phyloP scores from a whole-genome alignment of 2,113 vertebrate species.

The Tychaedon coryphoeus region DNA sequence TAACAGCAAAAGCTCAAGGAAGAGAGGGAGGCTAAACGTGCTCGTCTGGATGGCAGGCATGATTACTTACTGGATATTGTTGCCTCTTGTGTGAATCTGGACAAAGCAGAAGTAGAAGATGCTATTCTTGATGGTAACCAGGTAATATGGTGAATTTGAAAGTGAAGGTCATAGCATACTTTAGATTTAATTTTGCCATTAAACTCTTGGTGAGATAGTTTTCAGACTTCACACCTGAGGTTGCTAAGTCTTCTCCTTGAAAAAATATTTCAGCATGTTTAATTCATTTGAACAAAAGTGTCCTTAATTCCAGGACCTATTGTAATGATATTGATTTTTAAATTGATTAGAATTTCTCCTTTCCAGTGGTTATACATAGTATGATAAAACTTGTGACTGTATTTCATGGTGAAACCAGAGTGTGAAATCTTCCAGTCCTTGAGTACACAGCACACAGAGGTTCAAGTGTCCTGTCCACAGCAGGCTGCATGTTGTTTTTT shows the following conservation, averaged over 20 bases:
- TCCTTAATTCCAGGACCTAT: background rate
- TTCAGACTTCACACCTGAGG: background rate
- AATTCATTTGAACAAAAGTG: background rate
- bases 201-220: background rate
- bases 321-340: background rate
- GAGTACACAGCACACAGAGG: background rate
- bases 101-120: slow-evolving; percentile 88
- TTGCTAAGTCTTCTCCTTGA: background rate
- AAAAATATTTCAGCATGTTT: background rate
- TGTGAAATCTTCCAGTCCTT: background rate
- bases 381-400: background rate
- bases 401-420: background rate
- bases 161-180: background rate
- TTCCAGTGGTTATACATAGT: background rate
- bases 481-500: background rate
- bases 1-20: slow-evolving; percentile 91
- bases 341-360: background rate
- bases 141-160: slow-evolving; percentile 60
- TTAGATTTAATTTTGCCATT: background rate
- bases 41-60: slow-evolving; percentile 85
- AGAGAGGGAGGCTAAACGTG: slow-evolving; percentile 88
- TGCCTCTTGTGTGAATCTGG: slow-evolving; percentile 83
- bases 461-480: background rate
- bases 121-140: slow-evolving; percentile 88
- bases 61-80: slow-evolving; percentile 85